These are phyloP conservation scores for Ptilodon capucinus DNA, from an alignment of 2,888 invertebrate genomes.

Conservation along the genomic window DNA sequence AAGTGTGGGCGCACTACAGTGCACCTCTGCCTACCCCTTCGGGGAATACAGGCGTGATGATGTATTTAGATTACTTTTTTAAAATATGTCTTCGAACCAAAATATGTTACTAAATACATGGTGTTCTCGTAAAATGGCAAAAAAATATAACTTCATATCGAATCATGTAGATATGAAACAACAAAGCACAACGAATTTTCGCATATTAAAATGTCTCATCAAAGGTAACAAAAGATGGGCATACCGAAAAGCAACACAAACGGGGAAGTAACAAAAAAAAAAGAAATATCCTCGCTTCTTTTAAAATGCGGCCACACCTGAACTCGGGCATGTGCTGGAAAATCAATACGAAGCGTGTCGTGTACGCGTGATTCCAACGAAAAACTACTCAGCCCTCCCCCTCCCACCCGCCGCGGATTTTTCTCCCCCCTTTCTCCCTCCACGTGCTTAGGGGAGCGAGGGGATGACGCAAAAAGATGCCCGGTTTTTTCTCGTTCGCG, in stretches of 20 bases:
- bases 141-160: too few species aligned
- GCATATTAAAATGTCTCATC: too few species aligned
- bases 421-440: slow-evolving; percentile 65
- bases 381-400: slow-evolving; percentile 72
- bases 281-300: slow-evolving; percentile 20
- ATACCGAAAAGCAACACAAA: background rate
- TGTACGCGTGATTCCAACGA: slow-evolving; percentile 78
- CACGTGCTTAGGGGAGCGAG: slow-evolving; percentile 65
- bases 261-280: background rate
- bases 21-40: too few species aligned
- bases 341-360: slow-evolving; percentile 79
- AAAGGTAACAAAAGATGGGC: too few species aligned
- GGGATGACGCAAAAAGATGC: slow-evolving; percentile 76
- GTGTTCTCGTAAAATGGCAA: too few species aligned
- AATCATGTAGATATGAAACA: too few species aligned
- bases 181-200: too few species aligned
- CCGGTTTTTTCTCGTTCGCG: slow-evolving; percentile 70
- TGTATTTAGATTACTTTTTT: too few species aligned
- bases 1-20: too few species aligned
- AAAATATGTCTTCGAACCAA: too few species aligned
- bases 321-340: slow-evolving; percentile 70
- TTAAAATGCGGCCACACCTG: slow-evolving; percentile 61
- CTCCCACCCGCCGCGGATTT: slow-evolving; percentile 60
- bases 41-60: too few species aligned
- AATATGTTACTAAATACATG: too few species aligned